Base-by-base conservation (phyloP, 2,888 invertebrate species). In the Meganola albula region DNA sequence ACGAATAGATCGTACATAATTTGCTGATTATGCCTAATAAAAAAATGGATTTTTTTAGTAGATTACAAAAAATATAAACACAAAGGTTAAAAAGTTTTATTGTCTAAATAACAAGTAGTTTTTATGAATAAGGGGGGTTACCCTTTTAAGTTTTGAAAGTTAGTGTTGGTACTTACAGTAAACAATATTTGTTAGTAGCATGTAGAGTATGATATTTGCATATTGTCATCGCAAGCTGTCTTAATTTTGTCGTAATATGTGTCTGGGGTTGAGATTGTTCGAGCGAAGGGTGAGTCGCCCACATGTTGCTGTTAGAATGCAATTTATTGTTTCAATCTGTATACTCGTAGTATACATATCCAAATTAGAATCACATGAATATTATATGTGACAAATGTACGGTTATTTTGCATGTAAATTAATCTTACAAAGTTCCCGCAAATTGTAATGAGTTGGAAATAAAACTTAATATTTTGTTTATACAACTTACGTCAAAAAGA, bases 171-270 rank as follows among this genome's bases (percentile, higher is more conserved):
- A n/a, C n/a, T n/a, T n/a, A n/a, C 12, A 29, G 24, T 44, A 41
- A 41, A 40, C 39, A 45, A 50, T 40, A 45, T 40, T 42, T 39
- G 39, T 42, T 44, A 27, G 31, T 27, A 35, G 26, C n/a, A n/a
- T 27, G 11, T 40, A 35, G 40, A 24, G 31, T 40, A 36, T 35
- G 34, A 36, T 46, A 80, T 83, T 83, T 82, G 82, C 84, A 84
- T 84, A 79, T 77, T 75, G 72, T 74, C 63, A 63, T 66, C 64
- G 69, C 75, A 75, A 74, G 74, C 77, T 77, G 77, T 82, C 84
- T 83, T 83, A 82, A 83, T 84, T 83, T 79, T 51, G 58, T 44
- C 62, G 68, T 78, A 78, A 79, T 72, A 64, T 64, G 72, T 60
- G 53, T 47, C 40, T 50, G 61, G 48, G 66, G 57, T 63, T 53